Evolutionary conservation across 1,140 invertebrate species (phyloP), one percentile per base, ranked within the genome.

Genomic region (Drosophila littoralis): DNA sequence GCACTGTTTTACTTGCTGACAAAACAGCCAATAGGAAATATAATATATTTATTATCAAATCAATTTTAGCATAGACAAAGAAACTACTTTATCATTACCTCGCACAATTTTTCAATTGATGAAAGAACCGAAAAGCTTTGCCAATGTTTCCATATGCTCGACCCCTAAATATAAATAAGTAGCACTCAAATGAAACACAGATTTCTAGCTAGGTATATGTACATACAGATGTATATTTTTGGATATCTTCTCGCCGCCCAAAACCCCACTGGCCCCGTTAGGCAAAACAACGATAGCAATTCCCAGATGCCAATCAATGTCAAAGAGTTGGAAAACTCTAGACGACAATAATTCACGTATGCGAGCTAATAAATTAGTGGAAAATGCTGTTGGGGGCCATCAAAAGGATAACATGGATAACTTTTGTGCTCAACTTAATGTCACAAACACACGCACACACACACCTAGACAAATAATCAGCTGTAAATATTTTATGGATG

Each of bases 341-440:
- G 79, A 78, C 57, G 55, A 77, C 64, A 79, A 79, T 77, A 79
- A 79, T 77, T 79, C 74, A 79, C 77, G 69, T 79, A 36, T 79
- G 74, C 46, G 35, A 64, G 60, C 77, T 80, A 88, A 88, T 88
- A 88, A 88, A 88, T 88, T 80, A 88, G 64, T 60, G 63, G 17
- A 40, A 85, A 75, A 61, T 57, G 36, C 52, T 57, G 42, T 46
- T 33, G 48, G 35, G 50, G 36, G 64, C 77, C 80, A 75, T 83
- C 82, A 5, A 88, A 89, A 89, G 84, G 84, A 89, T 81, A 84
- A 70, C 73, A 74, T 67, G 84, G 80, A 89, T 89, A 89, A 77
- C 77, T 83, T 77, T 69, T 68, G 43, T 40, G 55, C 74, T 79
- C 45, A 35, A 79, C 76, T 81, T 63, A 72, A 63, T 72, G 64